Conservation (phyloP, 2,888 invertebrate genomes). For the Petrophora chlorosata region DNA sequence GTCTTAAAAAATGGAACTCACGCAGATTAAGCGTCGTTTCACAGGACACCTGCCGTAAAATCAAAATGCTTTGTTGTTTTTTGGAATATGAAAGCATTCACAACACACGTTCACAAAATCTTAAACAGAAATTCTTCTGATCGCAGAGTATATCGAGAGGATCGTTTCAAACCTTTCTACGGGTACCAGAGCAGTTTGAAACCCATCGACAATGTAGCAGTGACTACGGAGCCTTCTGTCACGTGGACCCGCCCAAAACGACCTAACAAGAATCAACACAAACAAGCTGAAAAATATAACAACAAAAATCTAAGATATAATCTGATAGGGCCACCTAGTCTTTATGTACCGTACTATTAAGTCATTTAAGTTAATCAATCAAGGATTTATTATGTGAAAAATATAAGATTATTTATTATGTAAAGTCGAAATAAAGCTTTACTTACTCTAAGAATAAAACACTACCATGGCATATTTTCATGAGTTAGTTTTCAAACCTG, state of each 20-base stretch:
- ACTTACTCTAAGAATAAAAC: no score
- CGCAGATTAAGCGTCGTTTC: no score
- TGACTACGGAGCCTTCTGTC: conserved; percentile 55
- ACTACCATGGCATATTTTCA: no score
- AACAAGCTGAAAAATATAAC: conserved; percentile 22
- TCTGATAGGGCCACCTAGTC: conserved; percentile 44
- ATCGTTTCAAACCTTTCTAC: conserved; percentile 27
- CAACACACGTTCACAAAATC: background rate
- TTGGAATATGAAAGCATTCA: no score
- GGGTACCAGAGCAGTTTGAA: conserved; percentile 24
- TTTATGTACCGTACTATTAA: conserved; percentile 37
- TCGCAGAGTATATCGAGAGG: conserved; percentile 48
- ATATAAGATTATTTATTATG: no score
- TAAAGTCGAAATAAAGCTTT: no score
- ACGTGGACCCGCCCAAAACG: conserved; percentile 64
- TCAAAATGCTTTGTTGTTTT: background rate
- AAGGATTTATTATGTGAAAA: background rate
- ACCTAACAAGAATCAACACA: conserved; percentile 44
- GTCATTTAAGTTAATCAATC: background rate
- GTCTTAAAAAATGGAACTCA: no score
- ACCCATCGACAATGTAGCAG: conserved; percentile 27
- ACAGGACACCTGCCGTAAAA: no score
- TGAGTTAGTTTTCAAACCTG: no score
- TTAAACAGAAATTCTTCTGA: background rate
- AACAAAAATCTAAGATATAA: conserved; percentile 29